Percentiles rank a stretch among this genome's conserved stretches.
Evolutionary conservation across 2,797 vertebrate species (phyloP).

Genomic region (Thamnophis elegans): DNA sequence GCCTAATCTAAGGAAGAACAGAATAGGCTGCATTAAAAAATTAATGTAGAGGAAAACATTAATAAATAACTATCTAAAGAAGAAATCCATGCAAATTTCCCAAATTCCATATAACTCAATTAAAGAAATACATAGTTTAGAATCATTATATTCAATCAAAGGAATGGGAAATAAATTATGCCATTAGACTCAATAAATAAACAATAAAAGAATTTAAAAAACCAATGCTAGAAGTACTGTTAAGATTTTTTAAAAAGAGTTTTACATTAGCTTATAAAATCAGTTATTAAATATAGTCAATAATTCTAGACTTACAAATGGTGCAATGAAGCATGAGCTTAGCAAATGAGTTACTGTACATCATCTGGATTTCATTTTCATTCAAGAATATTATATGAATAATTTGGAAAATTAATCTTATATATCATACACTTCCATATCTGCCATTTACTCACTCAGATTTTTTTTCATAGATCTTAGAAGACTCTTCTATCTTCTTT

Average conservation of each 20-base stretch:
- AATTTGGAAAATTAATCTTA: background rate
- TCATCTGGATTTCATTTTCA: background rate
- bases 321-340: background rate
- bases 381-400: background rate
- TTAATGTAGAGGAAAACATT: background rate
- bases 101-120: background rate
- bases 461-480: constrained; percentile 82
- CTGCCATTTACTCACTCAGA: constrained; percentile 83
- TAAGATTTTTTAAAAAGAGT: background rate
- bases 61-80: background rate
- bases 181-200: background rate
- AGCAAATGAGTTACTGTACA: background rate
- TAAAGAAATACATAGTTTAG: background rate
- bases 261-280: background rate
- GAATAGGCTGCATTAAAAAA: background rate
- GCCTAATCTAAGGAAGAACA: background rate
- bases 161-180: background rate
- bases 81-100: background rate
- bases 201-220: background rate
- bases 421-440: background rate
- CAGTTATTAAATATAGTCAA: background rate
- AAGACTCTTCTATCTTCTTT: constrained; percentile 85
- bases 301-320: background rate
- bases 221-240: too few relatives aligned
- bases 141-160: background rate